These are phyloP conservation scores for Drosophila robusta DNA, from an alignment of 2,888 invertebrate species.

Conservation along the genomic window DNA sequence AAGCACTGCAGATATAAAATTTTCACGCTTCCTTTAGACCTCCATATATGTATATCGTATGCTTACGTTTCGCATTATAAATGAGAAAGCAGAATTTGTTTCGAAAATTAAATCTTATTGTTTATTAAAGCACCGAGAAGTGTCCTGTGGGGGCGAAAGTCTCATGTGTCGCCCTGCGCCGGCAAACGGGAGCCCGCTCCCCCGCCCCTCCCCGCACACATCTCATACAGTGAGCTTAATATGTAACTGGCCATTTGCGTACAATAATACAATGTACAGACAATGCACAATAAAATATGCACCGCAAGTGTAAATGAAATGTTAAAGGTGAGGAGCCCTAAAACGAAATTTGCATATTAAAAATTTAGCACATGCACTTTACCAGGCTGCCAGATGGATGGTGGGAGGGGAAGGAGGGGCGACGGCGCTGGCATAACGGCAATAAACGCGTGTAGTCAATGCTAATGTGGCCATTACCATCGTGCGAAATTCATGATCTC, in stretches of 20 bases:
- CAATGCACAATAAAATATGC: constrained; percentile 70
- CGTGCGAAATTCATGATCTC: constrained; percentile 77
- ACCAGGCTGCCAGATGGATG: constrained; percentile 4
- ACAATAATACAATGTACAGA: constrained; percentile 59
- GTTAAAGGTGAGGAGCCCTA: constrained; percentile 49
- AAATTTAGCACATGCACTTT: constrained; percentile 78
- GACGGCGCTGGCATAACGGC: constrained; percentile 14
- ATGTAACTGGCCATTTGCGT: constrained; percentile 73
- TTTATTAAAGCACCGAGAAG: constrained; percentile 52
- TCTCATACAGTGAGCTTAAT: constrained; percentile 41
- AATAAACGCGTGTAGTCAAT: constrained; percentile 75
- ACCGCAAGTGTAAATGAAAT: constrained; percentile 78
- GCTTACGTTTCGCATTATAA: constrained; percentile 30
- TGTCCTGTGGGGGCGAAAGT: constrained; percentile 27
- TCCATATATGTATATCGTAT: neutral
- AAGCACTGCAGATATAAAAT: neutral
- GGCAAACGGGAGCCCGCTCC: neutral
- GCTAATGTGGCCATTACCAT: constrained; percentile 76
- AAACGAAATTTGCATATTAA: constrained; percentile 71
- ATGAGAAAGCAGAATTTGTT: constrained; percentile 38
- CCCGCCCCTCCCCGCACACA: no score
- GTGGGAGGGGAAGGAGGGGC: neutral
- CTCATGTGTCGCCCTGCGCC: constrained; percentile 31
- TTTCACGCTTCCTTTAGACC: neutral
- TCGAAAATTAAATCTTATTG: constrained; percentile 60